Percentiles rank a stretch among this genome's conserved stretches.
Evolutionary conservation across 2,888 invertebrate genomes (phyloP).

Genomic region (Ormia ochracea): DNA sequence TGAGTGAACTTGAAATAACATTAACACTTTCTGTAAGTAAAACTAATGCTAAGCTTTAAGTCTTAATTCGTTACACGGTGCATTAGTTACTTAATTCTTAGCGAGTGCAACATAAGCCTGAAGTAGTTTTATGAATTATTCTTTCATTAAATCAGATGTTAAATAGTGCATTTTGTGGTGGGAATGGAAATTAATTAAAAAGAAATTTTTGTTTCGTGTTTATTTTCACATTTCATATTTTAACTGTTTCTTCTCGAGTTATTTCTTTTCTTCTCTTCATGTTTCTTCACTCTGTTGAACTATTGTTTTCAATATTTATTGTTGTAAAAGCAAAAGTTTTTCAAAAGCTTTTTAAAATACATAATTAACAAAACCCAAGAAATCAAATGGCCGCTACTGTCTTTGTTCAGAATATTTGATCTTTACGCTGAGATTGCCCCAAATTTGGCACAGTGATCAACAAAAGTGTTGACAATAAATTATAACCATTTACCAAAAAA

Average conservation of each 20-base stretch:
- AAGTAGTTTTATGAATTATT: slow-evolving; percentile 49
- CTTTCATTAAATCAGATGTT: slow-evolving; percentile 54
- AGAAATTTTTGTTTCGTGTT: slow-evolving; percentile 1
- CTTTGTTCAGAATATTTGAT: no score
- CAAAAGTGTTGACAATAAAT: no score
- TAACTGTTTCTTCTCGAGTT: slow-evolving; percentile 15
- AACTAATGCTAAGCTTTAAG: neutral
- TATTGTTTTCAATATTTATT: neutral
- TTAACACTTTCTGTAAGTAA: neutral
- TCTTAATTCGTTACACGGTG: slow-evolving; percentile 16
- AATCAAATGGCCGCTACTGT: no score
- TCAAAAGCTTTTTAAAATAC: neutral
- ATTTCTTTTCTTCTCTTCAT: neutral
- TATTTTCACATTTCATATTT: neutral
- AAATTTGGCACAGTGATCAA: no score
- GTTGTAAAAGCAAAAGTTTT: slow-evolving; percentile 52
- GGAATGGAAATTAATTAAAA: slow-evolving; percentile 49
- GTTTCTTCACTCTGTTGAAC: neutral
- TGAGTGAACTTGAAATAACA: neutral
- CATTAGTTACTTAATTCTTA: slow-evolving; percentile 3
- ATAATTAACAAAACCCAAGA: neutral
- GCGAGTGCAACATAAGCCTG: neutral
- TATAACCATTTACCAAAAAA: no score
- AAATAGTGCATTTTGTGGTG: slow-evolving; percentile 59
- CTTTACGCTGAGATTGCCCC: no score